phyloP scores from a whole-genome alignment of 35 echinoderm and acorn worm species.

The Chiridota heheva region DNA sequence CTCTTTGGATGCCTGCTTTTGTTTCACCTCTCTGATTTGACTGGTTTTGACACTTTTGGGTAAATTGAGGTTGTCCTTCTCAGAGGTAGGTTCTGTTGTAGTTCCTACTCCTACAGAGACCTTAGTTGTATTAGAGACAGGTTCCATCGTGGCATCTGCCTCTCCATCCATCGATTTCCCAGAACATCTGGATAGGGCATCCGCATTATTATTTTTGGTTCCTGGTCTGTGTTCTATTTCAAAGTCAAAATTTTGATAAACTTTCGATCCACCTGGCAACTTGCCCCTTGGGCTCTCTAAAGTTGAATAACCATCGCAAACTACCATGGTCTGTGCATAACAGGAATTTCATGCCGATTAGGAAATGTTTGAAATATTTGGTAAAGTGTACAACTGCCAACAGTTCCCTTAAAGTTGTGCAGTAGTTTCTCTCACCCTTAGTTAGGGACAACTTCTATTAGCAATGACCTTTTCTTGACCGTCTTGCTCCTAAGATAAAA shows the following conservation, averaged over 20 bases:
- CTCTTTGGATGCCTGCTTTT: too few species aligned
- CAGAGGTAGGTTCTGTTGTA: too few species aligned
- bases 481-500: conserved; percentile 48
- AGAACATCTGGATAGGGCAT: conserved; percentile 58
- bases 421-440: conserved; percentile 48
- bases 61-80: too few species aligned
- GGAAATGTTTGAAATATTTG: conserved; percentile 59
- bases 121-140: too few species aligned
- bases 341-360: conserved; percentile 40
- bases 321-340: conserved; percentile 63
- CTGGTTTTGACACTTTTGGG: too few species aligned
- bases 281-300: conserved; percentile 38
- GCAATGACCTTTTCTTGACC: conserved; percentile 52
- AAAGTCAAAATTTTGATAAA: conserved; percentile 47
- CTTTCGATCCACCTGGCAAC: conserved; percentile 56
- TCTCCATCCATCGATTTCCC: too few species aligned
- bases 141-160: too few species aligned
- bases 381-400: conserved; percentile 39
- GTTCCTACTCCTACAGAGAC: too few species aligned
- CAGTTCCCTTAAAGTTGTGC: conserved; percentile 45
- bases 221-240: conserved; percentile 43
- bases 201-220: conserved; percentile 35
- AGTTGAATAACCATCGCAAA: conserved; percentile 36
- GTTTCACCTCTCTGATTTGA: too few species aligned
- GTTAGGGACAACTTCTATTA: conserved; percentile 40